Conservation (phyloP, 1,140 invertebrate genomes). For the Linepithema humile region DNA sequence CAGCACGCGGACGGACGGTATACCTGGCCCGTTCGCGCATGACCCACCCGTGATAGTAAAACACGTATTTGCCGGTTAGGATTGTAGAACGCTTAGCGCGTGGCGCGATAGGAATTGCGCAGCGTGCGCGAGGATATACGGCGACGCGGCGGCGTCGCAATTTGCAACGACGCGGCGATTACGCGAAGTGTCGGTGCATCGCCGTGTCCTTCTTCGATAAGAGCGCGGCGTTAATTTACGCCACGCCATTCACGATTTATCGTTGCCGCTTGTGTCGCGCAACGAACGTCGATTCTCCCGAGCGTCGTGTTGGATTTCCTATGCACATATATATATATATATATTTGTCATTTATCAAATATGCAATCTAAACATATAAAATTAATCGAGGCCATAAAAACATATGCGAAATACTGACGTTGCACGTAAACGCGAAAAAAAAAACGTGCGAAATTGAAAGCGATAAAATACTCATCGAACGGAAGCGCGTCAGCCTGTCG, state of each 20-base stretch:
- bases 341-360: not conserved
- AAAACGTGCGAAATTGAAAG: not conserved
- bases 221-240: constrained; percentile 37
- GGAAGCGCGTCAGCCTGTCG: not conserved
- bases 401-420: not conserved
- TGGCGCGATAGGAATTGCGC: constrained; percentile 13
- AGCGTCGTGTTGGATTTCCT: not conserved
- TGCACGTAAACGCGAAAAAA: not conserved
- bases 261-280: not conserved
- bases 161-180: constrained; percentile 38
- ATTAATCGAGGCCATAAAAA: not conserved
- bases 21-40: not conserved
- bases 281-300: constrained; percentile 7
- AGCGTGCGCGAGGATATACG: constrained; percentile 4
- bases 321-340: not conserved
- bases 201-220: constrained; percentile 47
- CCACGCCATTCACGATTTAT: constrained; percentile 26
- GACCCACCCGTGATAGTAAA: not conserved
- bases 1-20: not conserved
- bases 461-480: not conserved
- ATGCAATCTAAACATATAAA: not conserved
- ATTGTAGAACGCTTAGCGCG: not conserved
- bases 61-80: not conserved
- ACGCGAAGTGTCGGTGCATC: constrained; percentile 1
- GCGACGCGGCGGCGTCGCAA: constrained; percentile 35